Percentiles rank a stretch among this genome's conserved stretches.
Evolutionary conservation across 2,113 vertebrate genomes (phyloP).

Genomic region (Hymenochirus boettgeri): DNA sequence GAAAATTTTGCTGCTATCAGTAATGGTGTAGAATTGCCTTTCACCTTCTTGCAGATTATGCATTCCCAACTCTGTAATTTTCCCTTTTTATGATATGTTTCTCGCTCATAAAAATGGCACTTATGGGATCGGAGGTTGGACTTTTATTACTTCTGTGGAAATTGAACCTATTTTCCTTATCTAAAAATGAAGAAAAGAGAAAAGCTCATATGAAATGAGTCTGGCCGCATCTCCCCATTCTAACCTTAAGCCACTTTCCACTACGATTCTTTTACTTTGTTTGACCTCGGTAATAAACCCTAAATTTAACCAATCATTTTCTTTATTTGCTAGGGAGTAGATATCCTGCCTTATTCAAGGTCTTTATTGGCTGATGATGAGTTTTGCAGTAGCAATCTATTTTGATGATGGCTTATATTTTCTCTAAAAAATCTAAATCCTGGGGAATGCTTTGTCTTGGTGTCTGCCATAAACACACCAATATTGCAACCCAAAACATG

Average conservation of each 20-base stretch:
- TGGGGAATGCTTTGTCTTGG: too few relatives aligned
- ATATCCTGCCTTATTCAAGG: conserved; percentile 24
- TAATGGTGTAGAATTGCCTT: conserved; percentile 42
- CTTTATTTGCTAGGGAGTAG: conserved; percentile 14
- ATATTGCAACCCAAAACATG: too few relatives aligned
- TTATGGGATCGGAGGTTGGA: conserved; percentile 34
- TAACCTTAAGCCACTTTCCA: background rate
- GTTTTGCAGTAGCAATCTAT: background rate
- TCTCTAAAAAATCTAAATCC: too few relatives aligned
- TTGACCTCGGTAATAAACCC: conserved; percentile 7
- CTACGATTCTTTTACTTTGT: conserved; percentile 11
- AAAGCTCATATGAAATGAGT: conserved; percentile 31
- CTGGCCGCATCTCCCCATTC: conserved; percentile 6
- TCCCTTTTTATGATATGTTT: conserved; percentile 37
- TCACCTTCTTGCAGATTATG: conserved; percentile 41
- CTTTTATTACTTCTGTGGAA: conserved; percentile 37
- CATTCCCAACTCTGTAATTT: conserved; percentile 39
- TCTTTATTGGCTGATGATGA: conserved; percentile 2
- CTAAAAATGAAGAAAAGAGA: conserved; percentile 31
- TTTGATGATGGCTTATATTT: too few relatives aligned
- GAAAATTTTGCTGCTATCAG: conserved; percentile 35
- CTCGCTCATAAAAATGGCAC: conserved; percentile 40
- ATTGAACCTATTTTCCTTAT: conserved; percentile 40
- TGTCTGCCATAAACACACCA: too few relatives aligned
- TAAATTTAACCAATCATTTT: conserved; percentile 16